Base-by-base conservation (phyloP, 2,888 invertebrate genomes). In the Asteroscopus sphinx region DNA sequence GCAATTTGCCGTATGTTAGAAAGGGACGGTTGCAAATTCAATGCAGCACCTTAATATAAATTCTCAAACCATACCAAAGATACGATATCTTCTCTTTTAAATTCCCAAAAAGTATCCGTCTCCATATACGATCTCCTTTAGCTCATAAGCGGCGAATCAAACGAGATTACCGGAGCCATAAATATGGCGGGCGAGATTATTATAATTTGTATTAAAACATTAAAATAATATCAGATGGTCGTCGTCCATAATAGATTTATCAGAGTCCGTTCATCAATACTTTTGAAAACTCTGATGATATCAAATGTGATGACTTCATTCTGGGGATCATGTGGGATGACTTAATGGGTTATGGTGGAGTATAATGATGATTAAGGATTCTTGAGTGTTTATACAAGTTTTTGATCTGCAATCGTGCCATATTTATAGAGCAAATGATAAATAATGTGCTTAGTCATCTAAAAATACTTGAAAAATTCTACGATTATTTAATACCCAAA, bases 131-230 rank as follows among this genome's bases (percentile, higher is more conserved):
- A 62, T 59, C 41, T 41, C 61, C 74, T 66, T 78, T 70, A 81
- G 65, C 42, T 81, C 56, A 59, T 81, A 87, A 89, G 92, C 92
- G 92, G 93, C 92, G 87, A 88, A 89, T 89, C 92, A 86, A 90
- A 93, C 86, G 87, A 88, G 91, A 87, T 92, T 91, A 92, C 69
- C 82, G 78, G 79, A 76, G 86, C 87, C 83, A 92, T 92, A 93
- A 92, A 93, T 93, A 92, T 88, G 86, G 88, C 85, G 81, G 85
- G 80, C 77, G 83, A 90, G 91, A 92, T 91, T 92, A 91, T 91
- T 83, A 92, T 91, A 92, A 93, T 92, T 90, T 91, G 89, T 92
- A 92, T 92, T 91, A 91, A 91, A 92, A 91, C 89, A 91, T 91
- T 90, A 90, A 86, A 89, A 91, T 91, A 91, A 92, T 91, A 91